Evolutionary conservation across 2,888 invertebrate species (phyloP).

Genomic region (Spilosoma lubricipeda): DNA sequence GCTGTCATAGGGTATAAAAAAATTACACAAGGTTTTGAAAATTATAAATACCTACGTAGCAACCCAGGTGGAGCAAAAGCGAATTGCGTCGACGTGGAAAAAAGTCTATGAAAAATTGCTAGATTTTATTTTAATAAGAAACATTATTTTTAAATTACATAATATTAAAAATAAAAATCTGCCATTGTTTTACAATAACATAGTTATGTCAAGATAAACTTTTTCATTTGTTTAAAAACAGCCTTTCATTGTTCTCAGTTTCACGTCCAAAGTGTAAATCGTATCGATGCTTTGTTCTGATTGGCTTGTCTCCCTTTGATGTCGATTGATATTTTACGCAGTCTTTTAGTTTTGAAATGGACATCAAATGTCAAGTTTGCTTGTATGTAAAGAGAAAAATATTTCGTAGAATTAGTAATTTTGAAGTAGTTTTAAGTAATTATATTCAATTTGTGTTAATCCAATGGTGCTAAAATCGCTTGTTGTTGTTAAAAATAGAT

Average conservation of each 20-base stretch:
- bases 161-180: neutral
- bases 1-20: neutral
- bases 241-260: conserved; percentile 41
- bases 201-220: conserved; percentile 5
- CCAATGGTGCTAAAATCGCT: conserved; percentile 17
- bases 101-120: neutral
- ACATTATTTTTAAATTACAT: neutral
- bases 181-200: neutral
- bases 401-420: neutral
- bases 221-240: conserved; percentile 51
- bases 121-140: neutral
- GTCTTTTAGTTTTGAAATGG: conserved; percentile 40
- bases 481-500: conserved; percentile 30
- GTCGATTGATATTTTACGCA: conserved; percentile 23
- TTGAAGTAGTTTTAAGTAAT: neutral
- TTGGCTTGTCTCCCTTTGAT: conserved; percentile 45
- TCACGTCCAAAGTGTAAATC: neutral
- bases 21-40: neutral
- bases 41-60: neutral
- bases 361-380: conserved; percentile 48
- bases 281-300: conserved; percentile 20
- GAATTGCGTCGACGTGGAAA: neutral
- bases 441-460: conserved; percentile 8
- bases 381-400: conserved; percentile 26
- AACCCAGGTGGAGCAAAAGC: neutral